phyloP scores from a whole-genome alignment of 2,113 vertebrate genomes.

The Canis aureus region DNA sequence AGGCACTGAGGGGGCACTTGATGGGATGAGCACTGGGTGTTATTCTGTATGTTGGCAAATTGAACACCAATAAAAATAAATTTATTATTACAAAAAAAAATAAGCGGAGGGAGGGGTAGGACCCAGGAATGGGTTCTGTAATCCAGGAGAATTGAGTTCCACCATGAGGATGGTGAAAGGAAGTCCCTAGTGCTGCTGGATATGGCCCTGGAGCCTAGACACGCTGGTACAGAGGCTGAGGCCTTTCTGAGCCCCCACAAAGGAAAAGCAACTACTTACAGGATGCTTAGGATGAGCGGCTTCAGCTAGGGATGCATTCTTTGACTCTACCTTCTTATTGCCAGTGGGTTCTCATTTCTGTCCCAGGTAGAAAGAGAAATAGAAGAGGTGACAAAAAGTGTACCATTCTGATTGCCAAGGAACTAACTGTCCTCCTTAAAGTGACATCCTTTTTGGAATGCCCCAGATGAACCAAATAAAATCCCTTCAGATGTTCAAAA shows the following conservation, averaged over 20 bases:
- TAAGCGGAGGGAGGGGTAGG: not conserved
- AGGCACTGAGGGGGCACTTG: too few relatives aligned
- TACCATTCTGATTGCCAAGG: not conserved
- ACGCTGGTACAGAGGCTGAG: not conserved
- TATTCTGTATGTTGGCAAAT: too few relatives aligned
- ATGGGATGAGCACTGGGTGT: too few relatives aligned
- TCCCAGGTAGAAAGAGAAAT: not conserved
- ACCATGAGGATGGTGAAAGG: not conserved
- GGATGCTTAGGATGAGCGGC: not conserved
- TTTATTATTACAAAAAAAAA: too few relatives aligned
- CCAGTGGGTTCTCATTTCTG: not conserved
- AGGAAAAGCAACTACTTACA: not conserved
- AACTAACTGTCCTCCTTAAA: not conserved
- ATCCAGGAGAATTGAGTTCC: not conserved
- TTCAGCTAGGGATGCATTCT: not conserved
- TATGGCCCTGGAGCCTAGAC: not conserved
- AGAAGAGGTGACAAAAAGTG: not conserved
- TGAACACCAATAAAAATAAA: too few relatives aligned
- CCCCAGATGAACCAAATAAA: not conserved
- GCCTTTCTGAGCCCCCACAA: not conserved
- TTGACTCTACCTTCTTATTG: not conserved
- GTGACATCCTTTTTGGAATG: not conserved
- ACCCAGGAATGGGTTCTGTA: not conserved
- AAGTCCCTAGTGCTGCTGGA: not conserved
- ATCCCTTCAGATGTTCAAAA: not conserved